Base-by-base conservation (phyloP, 2,888 invertebrate species). In the Ophion slaviceki region DNA sequence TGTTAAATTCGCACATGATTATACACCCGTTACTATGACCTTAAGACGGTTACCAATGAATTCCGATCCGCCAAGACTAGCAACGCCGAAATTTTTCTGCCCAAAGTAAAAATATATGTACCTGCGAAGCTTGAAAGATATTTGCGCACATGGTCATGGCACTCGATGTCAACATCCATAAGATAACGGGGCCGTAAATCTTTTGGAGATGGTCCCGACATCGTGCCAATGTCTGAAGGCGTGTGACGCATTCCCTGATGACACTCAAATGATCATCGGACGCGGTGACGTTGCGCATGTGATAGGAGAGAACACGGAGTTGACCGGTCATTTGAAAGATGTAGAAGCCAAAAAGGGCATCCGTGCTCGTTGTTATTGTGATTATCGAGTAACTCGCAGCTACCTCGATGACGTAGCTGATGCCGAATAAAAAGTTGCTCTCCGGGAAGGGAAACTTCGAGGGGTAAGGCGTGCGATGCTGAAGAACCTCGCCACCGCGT, bases 91-190 rank as follows among this genome's bases (percentile, higher is more conserved):
- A 62, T 8, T 11, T 2, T 24, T 3, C 3, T 28, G 6, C 28
- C 28, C 11, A 11, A 11, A 28, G 11, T 11, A 28, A 28, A 40
- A n/a, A 32, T 20, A 36, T 32, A 71, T 36, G n/a, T 71, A 89
- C 89, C 83, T 87, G 86, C 17, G 87, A 83, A 7, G 85, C 79
- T 76, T 91, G 90, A 67, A 89, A 91, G 66, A 92, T 87, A n/a
- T 89, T 53, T 1, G 87, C 80, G 71, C 91, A 92, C 62, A 91
- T 86, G 0, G 89, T 80, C 8, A 90, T 32, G 6, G 89, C 90
- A 66, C 89, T 90, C 0, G 89, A 86, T 6, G 88, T n/a, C 2
- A 88, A 80, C 72, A 88, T 86, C 85, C 89, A 88, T 1, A 91
- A 11, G 1, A 90, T 80, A 10, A 90, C 74, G 0, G 89, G 85